Conservation (phyloP, 2,113 vertebrate genomes). For the Callospermophilus lateralis region DNA sequence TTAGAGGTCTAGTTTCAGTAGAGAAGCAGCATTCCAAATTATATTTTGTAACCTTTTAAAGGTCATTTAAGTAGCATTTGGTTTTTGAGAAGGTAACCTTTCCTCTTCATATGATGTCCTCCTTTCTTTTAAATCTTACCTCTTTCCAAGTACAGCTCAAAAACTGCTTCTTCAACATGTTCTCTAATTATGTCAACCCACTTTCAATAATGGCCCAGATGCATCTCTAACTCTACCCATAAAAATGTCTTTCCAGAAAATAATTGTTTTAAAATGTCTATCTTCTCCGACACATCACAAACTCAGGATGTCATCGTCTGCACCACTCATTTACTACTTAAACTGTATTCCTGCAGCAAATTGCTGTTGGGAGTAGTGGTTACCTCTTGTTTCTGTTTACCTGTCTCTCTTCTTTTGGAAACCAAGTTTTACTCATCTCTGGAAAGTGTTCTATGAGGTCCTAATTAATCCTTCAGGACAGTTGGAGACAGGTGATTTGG, state of each 20-base stretch:
- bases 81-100: neutral
- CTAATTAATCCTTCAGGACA: neutral
- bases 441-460: neutral
- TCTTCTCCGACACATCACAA: neutral
- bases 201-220: neutral
- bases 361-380: neutral
- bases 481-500: neutral
- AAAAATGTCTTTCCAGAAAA: constrained; percentile 5
- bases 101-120: neutral
- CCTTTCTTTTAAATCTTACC: neutral
- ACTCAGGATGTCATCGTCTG: neutral
- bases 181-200: constrained; percentile 11
- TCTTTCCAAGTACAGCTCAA: neutral
- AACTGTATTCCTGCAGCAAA: neutral
- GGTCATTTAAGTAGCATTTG: neutral
- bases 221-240: neutral
- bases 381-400: neutral
- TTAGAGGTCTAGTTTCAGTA: constrained; percentile 13
- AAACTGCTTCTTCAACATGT: constrained; percentile 3
- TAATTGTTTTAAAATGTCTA: neutral
- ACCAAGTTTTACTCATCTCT: neutral
- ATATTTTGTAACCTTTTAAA: neutral
- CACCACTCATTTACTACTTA: neutral
- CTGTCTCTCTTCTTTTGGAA: neutral
- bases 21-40: neutral